A percentile compares a stretch with the other conserved stretches of the same genome.
phyloP scores from a whole-genome alignment of 2,888 invertebrate species.

The Brachycybe producta region DNA sequence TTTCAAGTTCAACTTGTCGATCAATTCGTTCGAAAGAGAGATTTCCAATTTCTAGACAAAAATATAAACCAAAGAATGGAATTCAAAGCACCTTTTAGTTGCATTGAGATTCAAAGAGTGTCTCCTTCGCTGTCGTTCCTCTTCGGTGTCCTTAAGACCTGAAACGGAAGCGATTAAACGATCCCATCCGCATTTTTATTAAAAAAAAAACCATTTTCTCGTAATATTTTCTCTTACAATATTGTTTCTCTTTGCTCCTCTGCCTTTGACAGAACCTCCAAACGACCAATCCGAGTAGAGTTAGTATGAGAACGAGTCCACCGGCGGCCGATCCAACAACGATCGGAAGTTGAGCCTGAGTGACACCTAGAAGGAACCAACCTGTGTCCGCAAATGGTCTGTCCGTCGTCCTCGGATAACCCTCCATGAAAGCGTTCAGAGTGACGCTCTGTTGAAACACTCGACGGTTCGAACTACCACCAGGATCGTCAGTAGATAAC shows the following conservation, averaged over 20 bases:
- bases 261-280: slow-evolving; percentile 18
- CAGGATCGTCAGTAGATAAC: too few relatives aligned
- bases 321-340: slow-evolving; percentile 20
- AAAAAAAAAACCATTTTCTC: background rate
- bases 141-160: background rate
- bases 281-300: slow-evolving; percentile 18
- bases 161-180: background rate
- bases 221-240: slow-evolving; percentile 17
- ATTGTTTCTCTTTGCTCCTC: slow-evolving; percentile 14
- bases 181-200: background rate
- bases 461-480: background rate
- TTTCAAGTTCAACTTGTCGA: too few relatives aligned
- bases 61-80: too few relatives aligned
- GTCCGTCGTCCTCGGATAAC: slow-evolving; percentile 11
- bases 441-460: slow-evolving; percentile 20
- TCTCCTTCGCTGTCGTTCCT: background rate
- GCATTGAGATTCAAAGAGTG: too few relatives aligned
- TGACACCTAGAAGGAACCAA: slow-evolving; percentile 20
- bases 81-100: too few relatives aligned
- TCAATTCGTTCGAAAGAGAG: too few relatives aligned
- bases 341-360: slow-evolving; percentile 20
- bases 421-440: slow-evolving; percentile 16
- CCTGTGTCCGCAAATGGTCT: slow-evolving; percentile 17
- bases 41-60: too few relatives aligned
- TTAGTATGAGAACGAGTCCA: slow-evolving; percentile 18